Percentiles rank a stretch among this genome's conserved stretches.
These are phyloP conservation scores for Siniperca knerii DNA, from an alignment of 2,113 vertebrate species.

Conservation along the genomic window DNA sequence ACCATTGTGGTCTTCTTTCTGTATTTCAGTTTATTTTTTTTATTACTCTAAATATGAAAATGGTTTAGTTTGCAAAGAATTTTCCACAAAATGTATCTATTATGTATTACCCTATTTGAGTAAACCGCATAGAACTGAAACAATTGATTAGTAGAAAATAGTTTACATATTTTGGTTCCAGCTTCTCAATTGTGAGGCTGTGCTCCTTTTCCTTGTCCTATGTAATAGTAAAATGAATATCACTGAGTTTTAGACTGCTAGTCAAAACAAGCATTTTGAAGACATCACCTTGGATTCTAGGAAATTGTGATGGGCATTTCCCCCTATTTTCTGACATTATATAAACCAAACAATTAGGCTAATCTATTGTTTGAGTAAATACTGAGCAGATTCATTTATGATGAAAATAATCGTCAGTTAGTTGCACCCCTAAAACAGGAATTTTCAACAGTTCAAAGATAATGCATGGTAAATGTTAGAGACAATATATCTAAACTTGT, in stretches of 20 bases:
- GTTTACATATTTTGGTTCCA: neutral
- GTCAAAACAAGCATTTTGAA: neutral
- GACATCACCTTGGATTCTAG: neutral
- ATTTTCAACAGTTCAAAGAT: too few species aligned
- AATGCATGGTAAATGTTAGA: too few species aligned
- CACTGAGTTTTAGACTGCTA: neutral
- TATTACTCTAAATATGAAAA: neutral
- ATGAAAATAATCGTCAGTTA: too few species aligned
- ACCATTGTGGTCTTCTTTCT: neutral
- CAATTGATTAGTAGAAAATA: neutral
- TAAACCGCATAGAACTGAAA: neutral
- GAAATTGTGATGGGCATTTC: neutral
- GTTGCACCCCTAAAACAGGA: too few species aligned
- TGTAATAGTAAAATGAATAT: neutral
- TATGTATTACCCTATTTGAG: neutral
- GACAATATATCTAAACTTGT: too few species aligned
- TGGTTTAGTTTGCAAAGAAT: neutral
- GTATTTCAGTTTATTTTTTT: neutral
- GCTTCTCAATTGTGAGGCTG: neutral
- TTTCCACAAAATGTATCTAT: neutral
- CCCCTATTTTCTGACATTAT: neutral
- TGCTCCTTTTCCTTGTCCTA: neutral
- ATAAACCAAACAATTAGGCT: neutral
- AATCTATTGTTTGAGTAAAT: neutral
- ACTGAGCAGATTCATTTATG: too few species aligned